Base-by-base conservation (phyloP, 2,888 invertebrate species). In the Tenthredo livida region DNA sequence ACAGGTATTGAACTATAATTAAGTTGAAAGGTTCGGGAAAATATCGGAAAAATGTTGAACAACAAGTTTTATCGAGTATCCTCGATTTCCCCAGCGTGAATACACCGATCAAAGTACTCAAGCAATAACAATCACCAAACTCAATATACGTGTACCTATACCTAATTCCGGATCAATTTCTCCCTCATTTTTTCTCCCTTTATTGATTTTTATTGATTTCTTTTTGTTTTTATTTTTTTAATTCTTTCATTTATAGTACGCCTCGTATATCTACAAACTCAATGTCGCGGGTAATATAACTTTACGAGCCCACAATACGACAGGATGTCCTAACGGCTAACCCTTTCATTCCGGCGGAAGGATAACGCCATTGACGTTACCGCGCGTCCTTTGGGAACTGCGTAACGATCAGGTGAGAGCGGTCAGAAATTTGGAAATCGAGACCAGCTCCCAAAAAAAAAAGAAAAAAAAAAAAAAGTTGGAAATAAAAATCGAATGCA, bases 261-360 rank as follows among this genome's bases (percentile, higher is more conserved):
- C 37, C 37, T 37, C 37, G 54, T 77, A 50, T 77, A 80, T 54
- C 15, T 43, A 17, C 29, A 50, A 58, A 43, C 47, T 65, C 82
- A 40, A 47, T 83, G 47, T 47, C 83, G 67, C 67, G 83, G 67
- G 67, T 67, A 67, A 83, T 83, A 83, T 67, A 83, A 40, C 15
- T 54, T 40, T 61, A 37, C 58, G 40, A 58, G n/a, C 50, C 80
- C 61, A 61, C 67, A 50, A 67, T 47, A 67, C 67, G 65, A 67
- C 50, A 50, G 83, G 83, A 83, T 70, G 65, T 83, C 83, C 83
- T 70, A 70, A 83, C 83, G 21, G 65, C 65, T 21, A 83, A 83
- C 83, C 83, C 83, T 83, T 83, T 83, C 65, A 80, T 80, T 80
- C 78, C 78, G 61, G 58, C 78, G 78, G 61, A 80, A 80, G 61